Evolutionary conservation across 2,888 invertebrate genomes (phyloP).

Genomic region (Drosophila algonquin): DNA sequence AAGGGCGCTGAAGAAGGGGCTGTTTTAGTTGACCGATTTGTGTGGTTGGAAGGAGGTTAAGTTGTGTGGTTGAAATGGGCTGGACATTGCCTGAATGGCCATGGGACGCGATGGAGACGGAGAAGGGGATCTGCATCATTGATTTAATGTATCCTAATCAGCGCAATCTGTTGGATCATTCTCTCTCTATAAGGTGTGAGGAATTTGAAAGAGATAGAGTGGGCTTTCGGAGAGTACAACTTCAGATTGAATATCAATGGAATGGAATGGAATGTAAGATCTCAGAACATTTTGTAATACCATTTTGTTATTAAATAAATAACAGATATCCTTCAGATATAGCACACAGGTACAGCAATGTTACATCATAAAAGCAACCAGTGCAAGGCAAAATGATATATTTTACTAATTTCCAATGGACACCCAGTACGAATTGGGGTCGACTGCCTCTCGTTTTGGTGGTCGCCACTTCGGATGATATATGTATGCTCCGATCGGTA

Average conservation of each 20-base stretch:
- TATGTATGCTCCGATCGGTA: too few relatives aligned
- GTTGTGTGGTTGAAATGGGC: conserved; percentile 13
- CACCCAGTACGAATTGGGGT: too few relatives aligned
- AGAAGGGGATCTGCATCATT: conserved; percentile 40
- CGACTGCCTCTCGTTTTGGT: too few relatives aligned
- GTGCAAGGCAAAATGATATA: too few relatives aligned
- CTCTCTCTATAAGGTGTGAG: neutral
- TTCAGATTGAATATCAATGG: neutral
- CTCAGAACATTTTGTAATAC: neutral
- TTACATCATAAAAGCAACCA: too few relatives aligned
- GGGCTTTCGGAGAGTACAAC: neutral
- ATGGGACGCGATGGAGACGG: conserved; percentile 1
- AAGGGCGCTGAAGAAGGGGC: conserved; percentile 1
- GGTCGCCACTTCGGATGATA: too few relatives aligned
- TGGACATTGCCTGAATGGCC: conserved; percentile 3
- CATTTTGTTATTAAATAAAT: too few relatives aligned
- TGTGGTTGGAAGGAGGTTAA: conserved; percentile 48
- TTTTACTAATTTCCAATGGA: too few relatives aligned
- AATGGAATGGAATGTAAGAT: neutral
- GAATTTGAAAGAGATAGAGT: neutral
- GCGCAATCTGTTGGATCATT: conserved; percentile 38
- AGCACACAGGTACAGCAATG: too few relatives aligned
- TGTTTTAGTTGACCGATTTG: conserved; percentile 67
- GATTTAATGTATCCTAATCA: conserved; percentile 48
- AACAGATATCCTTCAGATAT: too few relatives aligned